A percentile compares a stretch with the other conserved stretches of the same genome.
Evolutionary conservation across 2,888 invertebrate genomes (phyloP).

Genomic region (Drosophila gaucha): DNA sequence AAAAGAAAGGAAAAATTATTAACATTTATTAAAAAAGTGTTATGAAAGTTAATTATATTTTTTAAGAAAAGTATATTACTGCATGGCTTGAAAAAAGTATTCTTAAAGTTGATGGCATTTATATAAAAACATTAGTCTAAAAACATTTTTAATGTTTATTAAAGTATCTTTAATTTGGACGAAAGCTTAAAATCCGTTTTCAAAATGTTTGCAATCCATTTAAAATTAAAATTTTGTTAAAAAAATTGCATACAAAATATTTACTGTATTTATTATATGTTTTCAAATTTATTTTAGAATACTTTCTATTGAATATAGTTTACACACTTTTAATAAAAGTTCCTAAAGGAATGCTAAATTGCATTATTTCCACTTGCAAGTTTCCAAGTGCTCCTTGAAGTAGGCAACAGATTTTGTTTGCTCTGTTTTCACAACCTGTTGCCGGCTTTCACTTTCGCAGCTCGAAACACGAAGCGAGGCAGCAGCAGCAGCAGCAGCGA

Average conservation of each 20-base stretch:
- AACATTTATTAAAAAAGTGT: no score
- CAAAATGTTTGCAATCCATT: no score
- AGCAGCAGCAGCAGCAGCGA: slow-evolving; percentile 27
- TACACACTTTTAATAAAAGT: background rate
- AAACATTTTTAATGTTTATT: no score
- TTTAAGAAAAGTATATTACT: no score
- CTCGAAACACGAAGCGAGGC: slow-evolving; percentile 21
- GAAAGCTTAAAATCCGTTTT: background rate
- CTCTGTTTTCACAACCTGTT: slow-evolving; percentile 63
- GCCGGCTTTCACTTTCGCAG: slow-evolving; percentile 75
- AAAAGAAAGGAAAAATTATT: no score
- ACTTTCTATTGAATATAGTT: background rate
- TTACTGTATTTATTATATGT: background rate
- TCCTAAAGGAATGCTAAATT: background rate
- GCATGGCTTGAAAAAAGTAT: no score
- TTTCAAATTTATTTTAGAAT: background rate
- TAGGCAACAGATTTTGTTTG: slow-evolving; percentile 31
- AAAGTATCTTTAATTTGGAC: background rate
- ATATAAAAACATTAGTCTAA: background rate
- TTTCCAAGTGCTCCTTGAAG: slow-evolving; percentile 2
- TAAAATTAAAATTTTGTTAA: no score
- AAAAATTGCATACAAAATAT: background rate
- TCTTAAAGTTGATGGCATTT: no score
- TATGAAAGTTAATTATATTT: no score
- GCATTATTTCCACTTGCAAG: background rate